A percentile compares a stretch with the other conserved stretches of the same genome.
Evolutionary conservation across 2,888 invertebrate species (phyloP).

Genomic region (Meiosimyza decipiens): DNA sequence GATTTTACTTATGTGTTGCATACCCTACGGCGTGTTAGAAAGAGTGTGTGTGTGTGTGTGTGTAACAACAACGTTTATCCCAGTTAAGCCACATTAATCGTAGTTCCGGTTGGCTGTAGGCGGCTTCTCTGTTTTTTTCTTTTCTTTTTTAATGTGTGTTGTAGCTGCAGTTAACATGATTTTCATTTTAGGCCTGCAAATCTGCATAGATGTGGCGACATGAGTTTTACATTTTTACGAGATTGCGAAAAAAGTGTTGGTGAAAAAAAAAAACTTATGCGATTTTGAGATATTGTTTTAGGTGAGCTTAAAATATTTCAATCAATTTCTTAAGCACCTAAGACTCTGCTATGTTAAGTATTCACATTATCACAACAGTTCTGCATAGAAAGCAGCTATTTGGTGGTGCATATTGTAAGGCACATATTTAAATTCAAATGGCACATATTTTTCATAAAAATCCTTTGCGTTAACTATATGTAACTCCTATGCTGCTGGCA

Average conservation of each 20-base stretch:
- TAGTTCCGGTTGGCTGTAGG: conserved; percentile 9
- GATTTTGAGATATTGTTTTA: too few species aligned
- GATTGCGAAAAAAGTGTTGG: too few species aligned
- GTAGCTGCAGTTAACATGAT: conserved; percentile 3
- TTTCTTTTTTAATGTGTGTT: not conserved
- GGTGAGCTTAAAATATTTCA: too few species aligned
- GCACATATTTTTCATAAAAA: too few species aligned
- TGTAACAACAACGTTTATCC: not conserved
- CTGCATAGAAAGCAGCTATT: too few species aligned
- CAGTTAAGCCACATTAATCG: not conserved
- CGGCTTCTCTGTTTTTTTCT: not conserved
- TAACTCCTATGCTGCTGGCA: not conserved
- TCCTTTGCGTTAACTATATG: not conserved
- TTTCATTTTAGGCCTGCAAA: conserved; percentile 11
- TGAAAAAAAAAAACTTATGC: too few species aligned
- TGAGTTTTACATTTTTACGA: too few species aligned
- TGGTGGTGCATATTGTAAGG: too few species aligned
- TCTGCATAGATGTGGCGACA: not conserved
- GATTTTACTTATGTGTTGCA: too few species aligned
- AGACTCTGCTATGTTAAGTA: not conserved
- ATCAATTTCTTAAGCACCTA: not conserved
- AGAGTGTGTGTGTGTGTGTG: too few species aligned
- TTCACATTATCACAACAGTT: too few species aligned
- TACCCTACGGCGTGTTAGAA: not conserved
- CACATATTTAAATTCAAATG: too few species aligned